These are phyloP conservation scores for Oreohelix idahoensis DNA, from an alignment of 1,140 invertebrate genomes.

Conservation along the genomic window DNA sequence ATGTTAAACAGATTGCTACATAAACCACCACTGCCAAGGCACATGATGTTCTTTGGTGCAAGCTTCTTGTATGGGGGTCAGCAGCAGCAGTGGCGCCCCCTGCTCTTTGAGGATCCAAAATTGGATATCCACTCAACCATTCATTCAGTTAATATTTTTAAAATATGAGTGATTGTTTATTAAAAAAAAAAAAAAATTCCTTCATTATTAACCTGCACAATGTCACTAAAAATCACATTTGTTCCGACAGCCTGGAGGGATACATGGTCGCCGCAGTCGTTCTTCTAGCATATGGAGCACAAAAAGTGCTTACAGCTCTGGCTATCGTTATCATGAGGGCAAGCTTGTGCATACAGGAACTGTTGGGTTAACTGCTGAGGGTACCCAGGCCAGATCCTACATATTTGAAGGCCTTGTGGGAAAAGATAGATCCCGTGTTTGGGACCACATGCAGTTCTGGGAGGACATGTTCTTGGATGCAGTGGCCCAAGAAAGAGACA, in stretches of 20 bases:
- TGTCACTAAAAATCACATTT: not conserved
- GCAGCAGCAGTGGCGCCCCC: no score
- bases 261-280: conserved; percentile 53
- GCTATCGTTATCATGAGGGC: conserved; percentile 90
- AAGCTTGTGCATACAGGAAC: conserved; percentile 85
- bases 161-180: no score
- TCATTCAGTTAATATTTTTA: no score
- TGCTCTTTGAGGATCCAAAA: no score
- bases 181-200: no score
- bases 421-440: conserved; percentile 88
- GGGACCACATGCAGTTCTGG: conserved; percentile 99
- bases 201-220: no score
- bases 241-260: conserved; percentile 1
- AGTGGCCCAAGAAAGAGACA: conserved; percentile 98
- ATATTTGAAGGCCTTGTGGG: conserved; percentile 86
- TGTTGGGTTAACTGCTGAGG: conserved; percentile 75
- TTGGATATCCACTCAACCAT: no score
- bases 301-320: conserved; percentile 90
- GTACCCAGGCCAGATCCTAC: conserved; percentile 88
- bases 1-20: no score
- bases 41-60: no score
- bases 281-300: conserved; percentile 80
- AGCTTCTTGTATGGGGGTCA: no score
- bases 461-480: conserved; percentile 99
- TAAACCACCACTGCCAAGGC: no score